A percentile compares a stretch with the other conserved stretches of the same genome.
Evolutionary conservation across 2,888 invertebrate species (phyloP).

Genomic region (Heteromurus nitidus): DNA sequence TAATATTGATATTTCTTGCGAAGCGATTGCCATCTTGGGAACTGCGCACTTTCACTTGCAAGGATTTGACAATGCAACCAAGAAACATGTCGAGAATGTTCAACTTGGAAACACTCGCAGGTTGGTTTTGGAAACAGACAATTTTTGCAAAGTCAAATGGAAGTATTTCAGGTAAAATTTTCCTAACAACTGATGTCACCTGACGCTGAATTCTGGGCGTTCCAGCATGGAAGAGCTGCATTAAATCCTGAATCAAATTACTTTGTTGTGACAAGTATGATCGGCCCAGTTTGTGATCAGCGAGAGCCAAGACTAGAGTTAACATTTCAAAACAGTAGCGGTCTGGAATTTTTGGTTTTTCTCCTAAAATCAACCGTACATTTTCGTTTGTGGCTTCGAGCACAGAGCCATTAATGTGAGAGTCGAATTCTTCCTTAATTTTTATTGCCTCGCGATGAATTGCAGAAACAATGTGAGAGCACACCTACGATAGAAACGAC

Average conservation of each 20-base stretch:
- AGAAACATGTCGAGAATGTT: slow-evolving; percentile 93
- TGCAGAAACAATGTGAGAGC: slow-evolving; percentile 90
- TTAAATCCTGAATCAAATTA: slow-evolving; percentile 87
- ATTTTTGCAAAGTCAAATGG: slow-evolving; percentile 88
- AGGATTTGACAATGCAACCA: slow-evolving; percentile 91
- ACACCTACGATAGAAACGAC: slow-evolving; percentile 79
- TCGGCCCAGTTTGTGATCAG: slow-evolving; percentile 93
- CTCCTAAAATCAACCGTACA: slow-evolving; percentile 67
- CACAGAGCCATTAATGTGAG: slow-evolving; percentile 73
- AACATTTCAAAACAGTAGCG: slow-evolving; percentile 99
- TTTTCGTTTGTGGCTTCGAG: slow-evolving; percentile 71
- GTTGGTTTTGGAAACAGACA: slow-evolving; percentile 75
- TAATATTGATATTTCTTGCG: slow-evolving; percentile 71
- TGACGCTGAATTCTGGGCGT: slow-evolving; percentile 96
- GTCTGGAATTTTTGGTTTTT: slow-evolving; percentile 79
- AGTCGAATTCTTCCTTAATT: slow-evolving; percentile 94
- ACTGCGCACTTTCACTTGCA: slow-evolving; percentile 86
- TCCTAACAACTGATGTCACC: slow-evolving; percentile 88
- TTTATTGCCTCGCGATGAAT: slow-evolving; percentile 91
- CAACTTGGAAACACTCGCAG: slow-evolving; percentile 74
- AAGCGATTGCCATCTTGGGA: slow-evolving; percentile 71
- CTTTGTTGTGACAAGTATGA: slow-evolving; percentile 93
- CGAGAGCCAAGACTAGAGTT: slow-evolving; percentile 94
- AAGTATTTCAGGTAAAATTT: slow-evolving; percentile 92
- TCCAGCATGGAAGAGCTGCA: slow-evolving; percentile 92